These are phyloP conservation scores for Phrynocephalus versicolor DNA, from an alignment of 2,113 vertebrate species.

Conservation along the genomic window DNA sequence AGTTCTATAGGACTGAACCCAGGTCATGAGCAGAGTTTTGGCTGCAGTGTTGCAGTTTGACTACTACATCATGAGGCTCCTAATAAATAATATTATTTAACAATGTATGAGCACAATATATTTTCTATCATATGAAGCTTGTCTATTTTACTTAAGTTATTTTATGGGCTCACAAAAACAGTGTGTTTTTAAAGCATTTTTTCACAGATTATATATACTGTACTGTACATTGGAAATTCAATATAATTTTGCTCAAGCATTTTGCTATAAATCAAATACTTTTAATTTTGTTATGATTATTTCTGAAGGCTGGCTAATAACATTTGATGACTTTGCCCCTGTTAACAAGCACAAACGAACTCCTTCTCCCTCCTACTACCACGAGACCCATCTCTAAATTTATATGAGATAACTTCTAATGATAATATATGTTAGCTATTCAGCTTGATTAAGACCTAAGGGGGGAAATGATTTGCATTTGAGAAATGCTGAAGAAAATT, in stretches of 20 bases:
- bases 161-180: neutral
- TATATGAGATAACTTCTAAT: conserved; percentile 29
- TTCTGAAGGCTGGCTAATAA: neutral
- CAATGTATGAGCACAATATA: too few species aligned
- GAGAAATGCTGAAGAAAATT: conserved; percentile 18
- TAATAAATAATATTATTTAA: too few species aligned
- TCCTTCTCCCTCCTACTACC: neutral
- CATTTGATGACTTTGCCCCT: neutral
- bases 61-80: too few species aligned
- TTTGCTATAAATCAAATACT: conserved; percentile 5
- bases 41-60: too few species aligned
- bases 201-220: neutral
- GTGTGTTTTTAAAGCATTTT: neutral
- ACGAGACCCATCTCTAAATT: conserved; percentile 29
- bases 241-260: neutral
- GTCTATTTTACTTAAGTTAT: too few species aligned
- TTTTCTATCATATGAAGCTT: too few species aligned
- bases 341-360: neutral
- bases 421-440: conserved; percentile 37
- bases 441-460: conserved; percentile 44
- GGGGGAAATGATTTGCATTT: conserved; percentile 33
- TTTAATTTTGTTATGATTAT: neutral
- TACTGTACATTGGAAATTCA: conserved; percentile 4
- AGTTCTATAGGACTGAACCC: too few species aligned
- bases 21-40: too few species aligned